phyloP scores from a whole-genome alignment of 2,888 invertebrate genomes.

The Odontocerum albicorne region DNA sequence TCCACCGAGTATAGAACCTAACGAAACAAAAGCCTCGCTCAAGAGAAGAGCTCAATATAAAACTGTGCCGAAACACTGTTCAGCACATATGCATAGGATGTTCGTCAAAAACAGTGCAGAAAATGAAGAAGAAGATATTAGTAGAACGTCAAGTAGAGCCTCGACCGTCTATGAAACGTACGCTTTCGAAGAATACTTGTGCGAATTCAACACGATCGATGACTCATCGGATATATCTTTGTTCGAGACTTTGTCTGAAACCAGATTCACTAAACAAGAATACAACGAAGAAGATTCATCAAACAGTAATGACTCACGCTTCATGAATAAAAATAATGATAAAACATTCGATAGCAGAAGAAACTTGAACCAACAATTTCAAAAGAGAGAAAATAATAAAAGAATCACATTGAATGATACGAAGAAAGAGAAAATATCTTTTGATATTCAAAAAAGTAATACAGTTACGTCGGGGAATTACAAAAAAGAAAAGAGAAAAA shows the following conservation, averaged over 20 bases:
- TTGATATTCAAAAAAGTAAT: background rate
- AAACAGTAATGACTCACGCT: slow-evolving; percentile 29
- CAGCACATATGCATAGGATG: slow-evolving; percentile 33
- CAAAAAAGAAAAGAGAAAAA: slow-evolving; percentile 43
- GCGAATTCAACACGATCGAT: slow-evolving; percentile 23
- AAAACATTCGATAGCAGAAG: background rate
- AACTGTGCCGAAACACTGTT: slow-evolving; percentile 33
- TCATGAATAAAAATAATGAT: slow-evolving; percentile 24
- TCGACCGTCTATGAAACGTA: slow-evolving; percentile 32
- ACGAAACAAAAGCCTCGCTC: slow-evolving; percentile 13
- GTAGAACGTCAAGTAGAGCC: slow-evolving; percentile 28
- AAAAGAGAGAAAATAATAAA: background rate
- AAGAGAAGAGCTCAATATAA: slow-evolving; percentile 30
- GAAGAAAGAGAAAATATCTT: too few species aligned
- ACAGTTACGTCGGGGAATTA: background rate
- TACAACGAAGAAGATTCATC: slow-evolving; percentile 9
- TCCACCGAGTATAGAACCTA: slow-evolving; percentile 6
- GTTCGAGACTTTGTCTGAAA: slow-evolving; percentile 21
- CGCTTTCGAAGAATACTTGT: slow-evolving; percentile 34
- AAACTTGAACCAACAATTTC: background rate
- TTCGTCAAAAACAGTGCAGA: slow-evolving; percentile 29
- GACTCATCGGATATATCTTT: slow-evolving; percentile 32
- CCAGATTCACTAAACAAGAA: slow-evolving; percentile 6
- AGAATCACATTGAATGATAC: background rate
- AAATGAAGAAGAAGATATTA: slow-evolving; percentile 3